Evolutionary conservation across 2,113 vertebrate genomes (phyloP), one percentile per base, ranked within the genome.

Genomic region (Echinops telfairi): DNA sequence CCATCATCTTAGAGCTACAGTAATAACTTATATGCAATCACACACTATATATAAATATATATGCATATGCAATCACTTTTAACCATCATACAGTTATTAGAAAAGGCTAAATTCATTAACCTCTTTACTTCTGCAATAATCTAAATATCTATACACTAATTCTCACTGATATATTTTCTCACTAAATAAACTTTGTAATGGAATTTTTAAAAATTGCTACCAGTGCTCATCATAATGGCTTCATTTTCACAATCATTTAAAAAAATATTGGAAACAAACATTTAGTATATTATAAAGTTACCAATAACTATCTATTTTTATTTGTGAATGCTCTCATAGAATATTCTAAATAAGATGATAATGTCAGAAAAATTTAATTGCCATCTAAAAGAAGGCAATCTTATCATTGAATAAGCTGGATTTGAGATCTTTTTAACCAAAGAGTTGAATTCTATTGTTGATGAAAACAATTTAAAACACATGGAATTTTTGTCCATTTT

Each of bases 71-170:
- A 88, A 80, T 88, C 17, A 80, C 22, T 64, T 87, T 68, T 95
- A 83, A 80, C n/a, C 38, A 16, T 83, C n/a, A 40, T 76, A 82
- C 9, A 91, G 78, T 53, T 93, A 53, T 89, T 89, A 81, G 27
- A 36, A 91, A 84, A 84, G 14, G 31, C 8, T 90, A 93, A 92
- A 83, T 17, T 80, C 64, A 93, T 92, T 25, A 87, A 80, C 88
- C 23, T 57, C 29, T 88, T 93, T 81, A 47, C 76, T 93, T 91
- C 12, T 93, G 22, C 29, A 94, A 81, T 76, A 89, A 79, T 9
- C 83, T 94, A 90, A 80, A 90, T 91, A 91, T 76, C 91, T 88
- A 92, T 85, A 75, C 73, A 91, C 76, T 94, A 83, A 58, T 87
- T 91, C 92, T 89, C 36, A 66, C 27, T 25, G 76, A 92, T 4